Percentiles rank a stretch among this genome's conserved stretches.
phyloP scores from a whole-genome alignment of 1,140 invertebrate genomes.

The Panagrolaimus sp. region DNA sequence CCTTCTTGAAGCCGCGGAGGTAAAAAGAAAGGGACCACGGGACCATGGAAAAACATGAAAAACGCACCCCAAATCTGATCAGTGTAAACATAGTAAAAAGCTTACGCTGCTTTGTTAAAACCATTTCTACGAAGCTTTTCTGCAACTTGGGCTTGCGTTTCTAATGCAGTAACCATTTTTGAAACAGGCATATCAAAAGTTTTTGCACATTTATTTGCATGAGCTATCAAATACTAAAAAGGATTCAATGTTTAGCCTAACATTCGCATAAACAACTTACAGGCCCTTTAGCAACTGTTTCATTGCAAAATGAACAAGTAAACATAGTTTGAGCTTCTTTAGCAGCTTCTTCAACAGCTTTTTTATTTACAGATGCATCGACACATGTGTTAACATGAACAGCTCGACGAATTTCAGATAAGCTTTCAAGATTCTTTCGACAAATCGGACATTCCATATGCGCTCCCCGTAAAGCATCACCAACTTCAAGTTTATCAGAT shows the following conservation, averaged over 20 bases:
- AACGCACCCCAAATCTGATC: too few relatives aligned
- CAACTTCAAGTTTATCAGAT: too few relatives aligned
- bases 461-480: not conserved
- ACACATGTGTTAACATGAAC: conserved; percentile 5
- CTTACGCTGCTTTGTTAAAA: too few relatives aligned
- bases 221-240: conserved; percentile 4
- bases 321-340: conserved; percentile 1
- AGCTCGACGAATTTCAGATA: not conserved
- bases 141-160: not conserved
- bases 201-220: conserved; percentile 14
- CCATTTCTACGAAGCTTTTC: not conserved
- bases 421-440: not conserved
- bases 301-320: conserved; percentile 4
- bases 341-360: not conserved
- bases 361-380: not conserved
- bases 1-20: too few relatives aligned
- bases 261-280: too few relatives aligned
- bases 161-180: not conserved
- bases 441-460: not conserved
- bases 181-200: not conserved
- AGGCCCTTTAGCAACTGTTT: conserved; percentile 12
- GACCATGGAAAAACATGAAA: too few relatives aligned
- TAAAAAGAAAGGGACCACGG: too few relatives aligned
- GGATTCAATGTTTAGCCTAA: not conserved
- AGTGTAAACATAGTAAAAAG: too few relatives aligned